Evolutionary conservation across 2,888 invertebrate species (phyloP).

Genomic region (Bugulina stolonifera): DNA sequence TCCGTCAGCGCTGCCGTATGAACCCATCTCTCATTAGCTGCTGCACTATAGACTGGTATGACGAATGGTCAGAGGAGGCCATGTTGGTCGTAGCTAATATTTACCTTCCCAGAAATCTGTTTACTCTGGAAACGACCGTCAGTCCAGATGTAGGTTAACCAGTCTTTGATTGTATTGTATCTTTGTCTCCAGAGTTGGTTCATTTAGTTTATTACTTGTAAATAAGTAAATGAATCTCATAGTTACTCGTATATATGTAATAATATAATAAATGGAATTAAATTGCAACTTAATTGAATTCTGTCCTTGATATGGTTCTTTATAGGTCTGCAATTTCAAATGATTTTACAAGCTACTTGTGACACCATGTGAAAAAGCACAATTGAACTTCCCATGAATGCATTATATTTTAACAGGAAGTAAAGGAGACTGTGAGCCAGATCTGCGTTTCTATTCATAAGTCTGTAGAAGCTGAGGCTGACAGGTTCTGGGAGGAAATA

Average conservation of each 20-base stretch:
- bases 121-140: constrained; percentile 2
- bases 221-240: no score
- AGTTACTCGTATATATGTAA: no score
- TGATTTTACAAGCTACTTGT: no score
- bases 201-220: no score
- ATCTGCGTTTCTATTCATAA: constrained; percentile 50
- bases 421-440: constrained; percentile 43
- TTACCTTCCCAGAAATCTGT: constrained; percentile 37
- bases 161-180: no score
- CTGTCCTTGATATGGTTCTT: no score
- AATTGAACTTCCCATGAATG: no score
- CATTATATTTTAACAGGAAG: constrained; percentile 34
- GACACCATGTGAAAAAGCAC: no score
- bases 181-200: no score
- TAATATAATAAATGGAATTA: no score
- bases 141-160: constrained; percentile 24
- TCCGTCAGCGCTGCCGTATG: constrained; percentile 51
- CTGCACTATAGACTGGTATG: constrained; percentile 53
- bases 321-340: no score
- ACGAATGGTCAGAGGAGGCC: constrained; percentile 50
- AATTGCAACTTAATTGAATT: no score
- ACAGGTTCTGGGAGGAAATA: constrained; percentile 46
- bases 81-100: constrained; percentile 50
- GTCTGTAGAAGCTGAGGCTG: constrained; percentile 37
- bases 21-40: constrained; percentile 53